A percentile compares a stretch with the other conserved stretches of the same genome.
These are phyloP conservation scores for Varanus salvator DNA, from an alignment of 2,113 vertebrate genomes.

Conservation along the genomic window DNA sequence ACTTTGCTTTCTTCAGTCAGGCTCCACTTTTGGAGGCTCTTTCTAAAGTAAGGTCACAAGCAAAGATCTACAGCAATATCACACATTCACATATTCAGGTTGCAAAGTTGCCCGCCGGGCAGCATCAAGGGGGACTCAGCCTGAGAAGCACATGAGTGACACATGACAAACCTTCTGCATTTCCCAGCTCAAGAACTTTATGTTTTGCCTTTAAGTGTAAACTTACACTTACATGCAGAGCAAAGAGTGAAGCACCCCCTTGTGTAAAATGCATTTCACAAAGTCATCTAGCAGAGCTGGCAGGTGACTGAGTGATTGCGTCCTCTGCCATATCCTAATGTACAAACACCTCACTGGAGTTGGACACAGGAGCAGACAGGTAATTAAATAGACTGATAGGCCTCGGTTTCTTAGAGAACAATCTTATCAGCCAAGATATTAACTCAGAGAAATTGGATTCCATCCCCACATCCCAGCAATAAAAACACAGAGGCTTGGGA, in stretches of 20 bases:
- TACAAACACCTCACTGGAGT: constrained; percentile 10
- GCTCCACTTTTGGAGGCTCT: neutral
- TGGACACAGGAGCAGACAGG: constrained; percentile 26
- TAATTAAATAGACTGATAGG: constrained; percentile 44
- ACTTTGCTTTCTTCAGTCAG: neutral
- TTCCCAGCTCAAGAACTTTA: no score
- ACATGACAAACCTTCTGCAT: neutral
- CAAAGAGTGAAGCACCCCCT: neutral
- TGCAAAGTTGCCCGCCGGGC: neutral
- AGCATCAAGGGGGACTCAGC: neutral
- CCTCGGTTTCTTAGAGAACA: constrained; percentile 31
- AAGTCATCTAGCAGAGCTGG: constrained; percentile 1
- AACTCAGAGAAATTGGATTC: constrained; percentile 40
- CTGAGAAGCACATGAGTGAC: neutral
- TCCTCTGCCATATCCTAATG: constrained; percentile 17
- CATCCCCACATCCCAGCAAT: constrained; percentile 17
- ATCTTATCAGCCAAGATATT: constrained; percentile 25
- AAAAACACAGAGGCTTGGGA: neutral
- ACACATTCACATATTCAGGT: neutral
- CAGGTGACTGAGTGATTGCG: constrained; percentile 23
- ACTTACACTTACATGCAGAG: neutral
- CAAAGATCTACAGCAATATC: neutral
- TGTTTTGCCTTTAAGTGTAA: neutral
- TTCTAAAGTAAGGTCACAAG: neutral
- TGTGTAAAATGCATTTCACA: constrained; percentile 8